Conservation (phyloP, 2,888 invertebrate species). For the Mesodorylaimus sp. region DNA sequence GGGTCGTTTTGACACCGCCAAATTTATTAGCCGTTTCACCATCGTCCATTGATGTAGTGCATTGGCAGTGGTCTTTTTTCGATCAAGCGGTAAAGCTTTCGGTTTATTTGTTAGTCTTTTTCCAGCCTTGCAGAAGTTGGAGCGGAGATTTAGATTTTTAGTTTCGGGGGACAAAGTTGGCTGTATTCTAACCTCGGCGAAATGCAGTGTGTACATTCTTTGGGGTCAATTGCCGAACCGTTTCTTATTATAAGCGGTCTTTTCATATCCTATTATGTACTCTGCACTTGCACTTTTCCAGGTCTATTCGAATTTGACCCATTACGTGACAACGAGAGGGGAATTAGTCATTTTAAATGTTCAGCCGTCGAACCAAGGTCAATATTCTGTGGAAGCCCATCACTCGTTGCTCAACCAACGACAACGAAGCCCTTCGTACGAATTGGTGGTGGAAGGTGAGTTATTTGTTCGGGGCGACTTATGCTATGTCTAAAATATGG, state of each 20-base stretch:
- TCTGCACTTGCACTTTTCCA: too few relatives aligned
- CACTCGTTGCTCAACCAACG: constrained; percentile 16
- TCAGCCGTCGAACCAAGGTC: constrained; percentile 11
- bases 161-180: background rate
- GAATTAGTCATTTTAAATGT: constrained; percentile 26
- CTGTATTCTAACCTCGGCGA: too few relatives aligned
- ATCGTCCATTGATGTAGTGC: background rate
- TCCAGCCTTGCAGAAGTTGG: too few relatives aligned
- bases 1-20: background rate
- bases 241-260: too few relatives aligned
- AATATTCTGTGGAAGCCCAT: constrained; percentile 21
- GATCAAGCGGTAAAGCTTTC: constrained; percentile 5
- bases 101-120: background rate
- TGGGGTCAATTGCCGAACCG: too few relatives aligned
- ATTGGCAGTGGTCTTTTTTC: constrained; percentile 6
- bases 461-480: too few relatives aligned
- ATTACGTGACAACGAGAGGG: constrained; percentile 22
- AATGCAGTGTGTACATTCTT: too few relatives aligned
- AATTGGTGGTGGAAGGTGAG: constrained; percentile 19
- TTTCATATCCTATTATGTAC: too few relatives aligned
- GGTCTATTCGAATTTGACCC: constrained; percentile 14
- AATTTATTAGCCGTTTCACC: background rate
- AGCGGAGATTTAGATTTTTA: background rate
- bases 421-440: constrained; percentile 15
- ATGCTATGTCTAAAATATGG: too few relatives aligned